Evolutionary conservation across 1,140 invertebrate genomes (phyloP), one percentile per base, ranked within the genome.

Genomic region (Lordiphosa clarofinis): DNA sequence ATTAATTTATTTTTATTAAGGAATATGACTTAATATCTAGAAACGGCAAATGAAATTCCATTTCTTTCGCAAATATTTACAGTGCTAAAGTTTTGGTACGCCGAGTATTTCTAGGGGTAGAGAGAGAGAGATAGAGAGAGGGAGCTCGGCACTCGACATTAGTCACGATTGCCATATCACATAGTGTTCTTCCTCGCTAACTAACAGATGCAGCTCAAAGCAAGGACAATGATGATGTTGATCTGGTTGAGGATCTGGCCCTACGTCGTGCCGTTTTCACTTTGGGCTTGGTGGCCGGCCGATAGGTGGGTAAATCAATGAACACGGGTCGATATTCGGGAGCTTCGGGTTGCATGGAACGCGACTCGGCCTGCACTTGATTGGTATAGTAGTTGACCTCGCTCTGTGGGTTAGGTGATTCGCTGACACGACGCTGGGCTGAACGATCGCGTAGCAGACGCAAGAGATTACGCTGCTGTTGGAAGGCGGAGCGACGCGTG

Each of bases 301-400:
- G 63, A 43, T 86, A 89, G 4, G 88, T 89, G 38, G 88, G 88
- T 21, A 89, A 44, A 38, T 89, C 86, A 33, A 89, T 76, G 39
- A 87, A 88, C 4, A 89, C 73, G 4, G 78, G 71, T 28, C 71
- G 68, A 53, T 87, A 87, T 21, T 73, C 76, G 21, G 84, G 84
- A 37, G 67, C 50, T 52, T 87, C 87, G 4, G 87, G 87, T 0
- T 73, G 76, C 69, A 88, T 72, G 1, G 87, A 64, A 0, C 87
- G 62, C 21, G 87, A 82, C 37, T 88, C 79, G 2, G 67, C 47
- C 0, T 65, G 58, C 47, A 86, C 52, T 39, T 73, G 37, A 53
- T 88, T 88, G 4, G 87, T 88, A 21, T 88, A 88, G 24, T 88
- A 88, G 12, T 61, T 82, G 7, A 84, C 44, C 37, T 86, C 81